phyloP scores from a whole-genome alignment of 2,797 vertebrate genomes.

The Mycteria americana region DNA sequence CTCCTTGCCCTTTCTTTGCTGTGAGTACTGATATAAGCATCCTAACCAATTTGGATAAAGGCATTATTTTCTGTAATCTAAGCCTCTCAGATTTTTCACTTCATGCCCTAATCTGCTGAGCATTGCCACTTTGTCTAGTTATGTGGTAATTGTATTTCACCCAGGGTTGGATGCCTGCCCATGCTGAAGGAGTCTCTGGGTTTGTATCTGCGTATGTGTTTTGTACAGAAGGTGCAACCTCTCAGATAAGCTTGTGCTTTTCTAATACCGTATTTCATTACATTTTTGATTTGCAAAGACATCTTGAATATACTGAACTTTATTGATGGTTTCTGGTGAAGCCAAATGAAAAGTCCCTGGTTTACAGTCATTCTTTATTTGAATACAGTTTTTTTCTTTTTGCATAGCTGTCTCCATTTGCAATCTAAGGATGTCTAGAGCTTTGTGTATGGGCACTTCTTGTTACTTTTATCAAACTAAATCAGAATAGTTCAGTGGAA shows the following conservation, averaged over 20 bases:
- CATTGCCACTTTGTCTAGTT: not conserved
- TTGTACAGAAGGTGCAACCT: not conserved
- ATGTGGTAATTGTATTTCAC: not conserved
- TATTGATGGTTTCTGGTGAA: not conserved
- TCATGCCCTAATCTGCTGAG: not conserved
- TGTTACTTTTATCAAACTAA: not conserved
- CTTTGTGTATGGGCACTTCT: not conserved
- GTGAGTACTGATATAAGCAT: fast-evolving
- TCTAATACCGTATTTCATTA: not conserved
- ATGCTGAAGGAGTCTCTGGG: not conserved
- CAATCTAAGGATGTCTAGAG: not conserved
- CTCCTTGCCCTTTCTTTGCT: not conserved
- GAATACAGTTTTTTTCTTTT: not conserved
- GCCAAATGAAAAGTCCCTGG: not conserved
- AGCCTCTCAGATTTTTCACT: not conserved
- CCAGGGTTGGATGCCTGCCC: not conserved
- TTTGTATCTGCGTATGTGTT: not conserved
- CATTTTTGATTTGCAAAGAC: not conserved
- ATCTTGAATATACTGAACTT: not conserved
- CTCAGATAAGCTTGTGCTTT: not conserved
- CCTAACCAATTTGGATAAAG: not conserved
- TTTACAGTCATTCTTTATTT: not conserved
- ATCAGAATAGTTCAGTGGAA: not conserved
- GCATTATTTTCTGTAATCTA: not conserved
- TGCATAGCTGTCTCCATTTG: not conserved